Evolutionary conservation across 1,140 invertebrate genomes (phyloP).

Genomic region (Drosophila pseudoananassae): DNA sequence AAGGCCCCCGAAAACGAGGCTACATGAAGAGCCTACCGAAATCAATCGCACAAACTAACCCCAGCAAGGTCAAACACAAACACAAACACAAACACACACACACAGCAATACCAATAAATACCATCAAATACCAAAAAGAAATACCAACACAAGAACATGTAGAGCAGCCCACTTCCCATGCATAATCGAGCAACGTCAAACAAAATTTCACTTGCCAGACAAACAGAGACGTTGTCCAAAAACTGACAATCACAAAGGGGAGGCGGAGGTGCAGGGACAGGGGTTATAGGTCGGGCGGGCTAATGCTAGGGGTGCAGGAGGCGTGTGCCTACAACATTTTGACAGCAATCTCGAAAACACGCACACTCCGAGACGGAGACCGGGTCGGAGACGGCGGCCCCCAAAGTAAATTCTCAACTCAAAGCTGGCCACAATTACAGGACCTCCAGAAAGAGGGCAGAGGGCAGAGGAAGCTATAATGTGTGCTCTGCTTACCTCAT

Average conservation of each 20-base stretch:
- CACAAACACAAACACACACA: background rate
- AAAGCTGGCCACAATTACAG: conserved; percentile 43
- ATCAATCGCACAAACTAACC: conserved; percentile 63
- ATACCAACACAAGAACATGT: background rate
- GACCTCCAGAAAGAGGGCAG: background rate
- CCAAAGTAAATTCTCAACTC: conserved; percentile 9
- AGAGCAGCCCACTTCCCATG: conserved; percentile 23
- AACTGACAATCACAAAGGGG: conserved; percentile 36
- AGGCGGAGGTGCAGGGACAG: no score
- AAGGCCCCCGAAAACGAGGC: conserved; percentile 11
- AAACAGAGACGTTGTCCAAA: conserved; percentile 62
- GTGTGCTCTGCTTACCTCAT: conserved; percentile 31
- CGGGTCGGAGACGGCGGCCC: background rate
- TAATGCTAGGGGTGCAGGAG: background rate
- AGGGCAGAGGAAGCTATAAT: conserved; percentile 1
- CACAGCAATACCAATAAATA: background rate
- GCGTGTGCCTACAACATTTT: conserved; percentile 34
- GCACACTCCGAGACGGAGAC: background rate
- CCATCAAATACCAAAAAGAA: background rate
- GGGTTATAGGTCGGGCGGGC: background rate
- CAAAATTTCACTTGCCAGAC: conserved; percentile 48
- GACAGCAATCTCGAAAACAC: conserved; percentile 48
- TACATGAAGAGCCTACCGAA: conserved; percentile 7
- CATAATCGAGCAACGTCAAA: conserved; percentile 60
- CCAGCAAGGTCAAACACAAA: conserved; percentile 32